Conservation (phyloP, 2,888 invertebrate genomes). For the Folsomia candida region DNA sequence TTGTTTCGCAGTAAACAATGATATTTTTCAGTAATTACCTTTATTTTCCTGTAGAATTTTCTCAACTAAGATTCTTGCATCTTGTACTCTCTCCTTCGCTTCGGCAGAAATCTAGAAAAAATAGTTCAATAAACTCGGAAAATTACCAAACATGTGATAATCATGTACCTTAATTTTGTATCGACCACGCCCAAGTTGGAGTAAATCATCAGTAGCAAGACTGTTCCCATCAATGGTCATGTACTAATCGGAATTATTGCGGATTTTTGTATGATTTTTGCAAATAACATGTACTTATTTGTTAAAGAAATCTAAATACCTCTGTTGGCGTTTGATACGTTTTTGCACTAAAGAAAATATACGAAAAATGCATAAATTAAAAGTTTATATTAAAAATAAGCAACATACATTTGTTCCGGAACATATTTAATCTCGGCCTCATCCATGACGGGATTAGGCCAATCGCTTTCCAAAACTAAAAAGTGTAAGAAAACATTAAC, state of each 20-base stretch:
- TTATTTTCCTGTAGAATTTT: constrained; percentile 61
- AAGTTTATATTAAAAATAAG: too few species aligned
- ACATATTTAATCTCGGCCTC: constrained; percentile 58
- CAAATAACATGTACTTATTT: background rate
- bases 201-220: constrained; percentile 60
- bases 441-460: constrained; percentile 56
- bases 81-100: constrained; percentile 58
- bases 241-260: constrained; percentile 55
- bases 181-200: constrained; percentile 60
- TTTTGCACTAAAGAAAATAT: background rate
- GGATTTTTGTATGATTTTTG: background rate
- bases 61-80: constrained; percentile 60
- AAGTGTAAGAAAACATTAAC: constrained; percentile 13
- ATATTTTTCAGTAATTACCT: constrained; percentile 54
- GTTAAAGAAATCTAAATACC: background rate
- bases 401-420: constrained; percentile 58
- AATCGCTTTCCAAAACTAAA: constrained; percentile 57
- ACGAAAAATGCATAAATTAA: too few species aligned
- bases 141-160: too few species aligned
- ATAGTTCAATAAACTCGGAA: too few species aligned
- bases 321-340: background rate
- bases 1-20: too few species aligned
- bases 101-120: constrained; percentile 58
- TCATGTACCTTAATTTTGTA: constrained; percentile 59
- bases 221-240: constrained; percentile 61